Conservation (phyloP, 2,797 vertebrate genomes). For the Rhinogobio ventralis region DNA sequence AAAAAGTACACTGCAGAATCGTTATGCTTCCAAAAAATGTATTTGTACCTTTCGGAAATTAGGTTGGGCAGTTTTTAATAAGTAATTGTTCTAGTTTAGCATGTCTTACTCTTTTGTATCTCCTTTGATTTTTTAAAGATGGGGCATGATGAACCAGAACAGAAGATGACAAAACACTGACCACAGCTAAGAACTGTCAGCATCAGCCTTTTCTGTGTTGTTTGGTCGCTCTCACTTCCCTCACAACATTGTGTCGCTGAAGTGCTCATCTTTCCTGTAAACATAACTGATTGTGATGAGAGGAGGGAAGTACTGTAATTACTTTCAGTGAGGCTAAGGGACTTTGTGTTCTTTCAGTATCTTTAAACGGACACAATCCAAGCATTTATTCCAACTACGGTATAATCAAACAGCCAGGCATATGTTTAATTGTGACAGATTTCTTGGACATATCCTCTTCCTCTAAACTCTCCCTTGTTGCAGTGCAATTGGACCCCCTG, state of each 20-base stretch:
- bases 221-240: constrained; percentile 44
- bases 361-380: constrained; percentile 30
- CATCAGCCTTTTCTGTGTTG: constrained; percentile 37
- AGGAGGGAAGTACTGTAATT: constrained; percentile 5
- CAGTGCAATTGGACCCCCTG: constrained; percentile 36
- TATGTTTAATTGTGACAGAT: constrained; percentile 45
- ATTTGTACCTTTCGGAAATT: neutral
- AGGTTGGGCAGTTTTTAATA: neutral
- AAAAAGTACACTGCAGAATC: neutral
- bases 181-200: constrained; percentile 10
- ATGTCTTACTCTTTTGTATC: neutral
- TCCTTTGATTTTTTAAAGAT: neutral
- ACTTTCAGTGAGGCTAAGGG: neutral
- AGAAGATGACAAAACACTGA: constrained; percentile 24
- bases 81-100: neutral
- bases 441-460: constrained; percentile 38
- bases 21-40: neutral
- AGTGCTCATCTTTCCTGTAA: constrained; percentile 23
- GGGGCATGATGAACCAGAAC: neutral
- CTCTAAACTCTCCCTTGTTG: constrained; percentile 39
- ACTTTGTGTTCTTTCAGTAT: neutral
- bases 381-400: neutral
- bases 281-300: constrained; percentile 2
- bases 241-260: neutral
- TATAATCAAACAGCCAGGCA: constrained; percentile 37